Conservation (phyloP, 2,113 vertebrate species). For the Dicrurus megarhynchus region DNA sequence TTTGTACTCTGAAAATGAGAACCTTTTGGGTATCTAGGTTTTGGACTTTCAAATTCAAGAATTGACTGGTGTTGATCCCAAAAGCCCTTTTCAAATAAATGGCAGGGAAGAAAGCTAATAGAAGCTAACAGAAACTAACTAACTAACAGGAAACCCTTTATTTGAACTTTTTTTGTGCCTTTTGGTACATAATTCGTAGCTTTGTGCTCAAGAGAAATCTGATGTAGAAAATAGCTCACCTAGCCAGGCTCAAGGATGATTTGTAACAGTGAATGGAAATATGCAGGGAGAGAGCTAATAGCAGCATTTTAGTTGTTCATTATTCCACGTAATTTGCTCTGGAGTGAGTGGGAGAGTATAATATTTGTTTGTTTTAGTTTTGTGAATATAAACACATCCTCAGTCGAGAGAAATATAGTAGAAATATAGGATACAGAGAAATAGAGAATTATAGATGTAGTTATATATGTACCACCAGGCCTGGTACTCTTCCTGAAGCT, state of each 20-base stretch:
- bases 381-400: not conserved
- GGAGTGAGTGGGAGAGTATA: too few species aligned
- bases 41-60: not conserved
- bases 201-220: not conserved
- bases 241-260: not conserved
- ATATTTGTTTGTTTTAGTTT: not conserved
- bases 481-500: too few species aligned
- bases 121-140: too few species aligned
- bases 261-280: not conserved
- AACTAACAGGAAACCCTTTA: not conserved
- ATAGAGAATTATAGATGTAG: too few species aligned
- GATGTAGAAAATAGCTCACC: accelerated
- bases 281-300: not conserved
- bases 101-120: not conserved
- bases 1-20: not conserved
- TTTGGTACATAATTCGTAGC: not conserved
- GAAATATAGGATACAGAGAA: not conserved
- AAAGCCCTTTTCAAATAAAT: not conserved
- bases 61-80: not conserved
- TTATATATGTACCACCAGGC: accelerated
- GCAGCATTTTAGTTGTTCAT: not conserved
- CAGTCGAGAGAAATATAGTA: not conserved
- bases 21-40: not conserved
- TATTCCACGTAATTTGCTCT: not conserved
- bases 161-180: not conserved